These are phyloP conservation scores for Toxostoma redivivum DNA, from an alignment of 2,113 vertebrate species.

Conservation along the genomic window DNA sequence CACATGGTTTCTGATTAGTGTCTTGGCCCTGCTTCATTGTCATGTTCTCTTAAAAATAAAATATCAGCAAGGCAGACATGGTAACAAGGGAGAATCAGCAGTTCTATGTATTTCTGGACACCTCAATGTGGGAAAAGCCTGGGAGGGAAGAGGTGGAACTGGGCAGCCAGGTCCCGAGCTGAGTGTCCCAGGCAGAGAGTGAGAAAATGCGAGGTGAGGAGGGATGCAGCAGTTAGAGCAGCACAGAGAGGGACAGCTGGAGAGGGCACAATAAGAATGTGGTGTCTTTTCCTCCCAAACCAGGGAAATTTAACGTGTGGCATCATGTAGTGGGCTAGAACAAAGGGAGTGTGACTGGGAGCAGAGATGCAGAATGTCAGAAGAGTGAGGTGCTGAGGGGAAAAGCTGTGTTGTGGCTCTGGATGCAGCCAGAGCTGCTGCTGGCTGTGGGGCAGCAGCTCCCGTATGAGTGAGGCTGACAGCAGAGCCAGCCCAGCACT, in stretches of 20 bases:
- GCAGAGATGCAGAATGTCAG: not conserved
- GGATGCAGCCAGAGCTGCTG: not conserved
- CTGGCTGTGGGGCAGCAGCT: not conserved
- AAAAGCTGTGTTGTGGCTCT: not conserved
- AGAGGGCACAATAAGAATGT: rapidly evolving
- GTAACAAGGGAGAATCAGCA: not conserved
- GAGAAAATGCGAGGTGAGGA: rapidly evolving
- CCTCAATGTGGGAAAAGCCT: not conserved
- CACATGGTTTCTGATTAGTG: constrained; percentile 10
- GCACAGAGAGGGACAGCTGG: rapidly evolving
- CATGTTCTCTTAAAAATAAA: not conserved
- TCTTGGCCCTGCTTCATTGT: constrained; percentile 10
- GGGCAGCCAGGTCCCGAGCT: not conserved
- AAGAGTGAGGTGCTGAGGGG: not conserved
- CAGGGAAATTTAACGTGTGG: not conserved
- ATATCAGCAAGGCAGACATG: not conserved
- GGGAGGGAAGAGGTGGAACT: not conserved
- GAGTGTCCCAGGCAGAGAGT: not conserved
- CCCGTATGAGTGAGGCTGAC: not conserved
- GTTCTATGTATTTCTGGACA: not conserved
- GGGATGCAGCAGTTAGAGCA: not conserved
- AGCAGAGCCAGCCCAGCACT: not conserved
- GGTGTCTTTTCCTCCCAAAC: not conserved
- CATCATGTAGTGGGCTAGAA: not conserved
- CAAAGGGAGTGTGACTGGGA: not conserved